Conservation (phyloP, 2,113 vertebrate genomes). For the Mirounga angustirostris region DNA sequence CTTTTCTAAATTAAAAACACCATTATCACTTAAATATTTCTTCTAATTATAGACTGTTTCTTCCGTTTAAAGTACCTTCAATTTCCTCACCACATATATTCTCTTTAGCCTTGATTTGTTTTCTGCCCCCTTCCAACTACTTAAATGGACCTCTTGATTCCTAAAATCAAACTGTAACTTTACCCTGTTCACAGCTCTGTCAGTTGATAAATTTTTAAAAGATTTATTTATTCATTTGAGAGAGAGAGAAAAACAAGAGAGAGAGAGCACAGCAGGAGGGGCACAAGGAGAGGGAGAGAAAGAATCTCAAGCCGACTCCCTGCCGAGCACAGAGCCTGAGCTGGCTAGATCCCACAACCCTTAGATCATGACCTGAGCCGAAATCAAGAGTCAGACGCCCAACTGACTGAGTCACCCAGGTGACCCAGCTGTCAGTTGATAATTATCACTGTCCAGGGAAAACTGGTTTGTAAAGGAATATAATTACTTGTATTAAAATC, state of each 20-base stretch:
- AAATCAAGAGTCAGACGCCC: neutral
- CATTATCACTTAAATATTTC: neutral
- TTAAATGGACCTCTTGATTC: neutral
- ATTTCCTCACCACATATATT: neutral
- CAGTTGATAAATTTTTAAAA: neutral
- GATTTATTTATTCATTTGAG: neutral
- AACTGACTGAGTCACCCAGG: neutral
- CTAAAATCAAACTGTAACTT: neutral
- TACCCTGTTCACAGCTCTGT: neutral
- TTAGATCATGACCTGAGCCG: neutral
- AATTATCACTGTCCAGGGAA: neutral
- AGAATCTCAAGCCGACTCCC: neutral
- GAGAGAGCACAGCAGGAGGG: neutral
- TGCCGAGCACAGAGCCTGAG: neutral
- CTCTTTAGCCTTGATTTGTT: neutral
- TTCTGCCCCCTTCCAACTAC: neutral
- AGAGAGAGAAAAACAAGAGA: neutral
- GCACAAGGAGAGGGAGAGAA: neutral
- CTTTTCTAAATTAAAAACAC: neutral
- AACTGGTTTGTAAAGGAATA: neutral
- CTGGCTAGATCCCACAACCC: neutral
- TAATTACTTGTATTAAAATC: neutral
- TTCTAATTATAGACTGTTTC: constrained; percentile 1
- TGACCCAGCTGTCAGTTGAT: neutral
- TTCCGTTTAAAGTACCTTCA: neutral